Base-by-base conservation (phyloP, 2,113 vertebrate genomes). In the Grantiella picta region DNA sequence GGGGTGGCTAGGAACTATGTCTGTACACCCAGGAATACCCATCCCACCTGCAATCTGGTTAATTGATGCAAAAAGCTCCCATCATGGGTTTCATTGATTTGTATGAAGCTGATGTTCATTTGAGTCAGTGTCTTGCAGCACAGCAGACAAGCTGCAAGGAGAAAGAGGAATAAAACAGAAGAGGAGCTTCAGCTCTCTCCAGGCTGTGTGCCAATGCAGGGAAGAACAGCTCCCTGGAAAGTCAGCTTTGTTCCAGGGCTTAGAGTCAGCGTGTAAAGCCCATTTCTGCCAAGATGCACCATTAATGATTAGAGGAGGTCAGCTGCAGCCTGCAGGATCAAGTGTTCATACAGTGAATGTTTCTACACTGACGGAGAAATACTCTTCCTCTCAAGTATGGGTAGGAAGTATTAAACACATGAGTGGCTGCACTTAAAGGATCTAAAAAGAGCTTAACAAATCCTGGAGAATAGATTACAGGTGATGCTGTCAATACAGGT, bases 191-290 rank as follows among this genome's bases (percentile, higher is more conserved):
- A 63, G 44, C 68, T 84, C 45, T 69, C 84, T 52, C 16, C 66
- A 76, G 82, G 90, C 85, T 61, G 33, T 8, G 3, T 64, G 69
- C 77, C 77, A 86, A 69, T 1, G 6, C 65, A 89, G 45, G 89
- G 69, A 85, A 65, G 75, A 93, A 82, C 79, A 77, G 82, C 76
- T 94, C 86, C 86, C 82, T 78, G 64, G 82, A 90, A 82, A 90
- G 68, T 11, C 71, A 81, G 80, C 79, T 83, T 83, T 69, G 54
- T 88, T 93, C 84, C 54, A 63, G 64, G 42, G 59, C 53, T 77
- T 50, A 86, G 81, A 47, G 54, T 53, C 14, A 5, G 56, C 1
- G 1, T 0, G 0, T 49, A 72, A 81, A 91, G 72, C 86, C 44
- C 47, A 24, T 49, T 60, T 60, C 86, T 95, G 87, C 78, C 89